Evolutionary conservation across 2,888 invertebrate species (phyloP), one percentile per base, ranked within the genome.

Genomic region (Hirtodrosophila histrioides): DNA sequence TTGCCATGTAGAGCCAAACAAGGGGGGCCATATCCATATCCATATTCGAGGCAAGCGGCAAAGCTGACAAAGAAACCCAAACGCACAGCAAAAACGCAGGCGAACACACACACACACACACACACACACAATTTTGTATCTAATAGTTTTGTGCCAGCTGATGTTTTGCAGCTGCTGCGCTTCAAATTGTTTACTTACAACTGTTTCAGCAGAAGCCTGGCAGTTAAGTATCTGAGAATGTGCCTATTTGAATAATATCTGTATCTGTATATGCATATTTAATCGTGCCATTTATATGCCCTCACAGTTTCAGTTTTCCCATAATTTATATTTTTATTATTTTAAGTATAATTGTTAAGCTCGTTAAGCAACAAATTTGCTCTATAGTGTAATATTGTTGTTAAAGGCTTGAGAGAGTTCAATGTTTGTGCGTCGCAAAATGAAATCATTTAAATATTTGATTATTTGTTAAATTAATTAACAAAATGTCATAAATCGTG

Each of bases 161-260:
- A 82, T 78, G 71, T 57, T 66, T 74, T 63, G 71, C 82, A 78
- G 79, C 82, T 85, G 81, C 54, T 66, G 53, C 55, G 66, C 53
- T 54, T 64, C 48, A 6, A 31, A 48, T 74, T 79, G 77, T 75
- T 75, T 75, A 69, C 56, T 48, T 54, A 48, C 56, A 45, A 45
- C 57, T 53, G 36, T 58, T 57, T 66, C 43, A 40, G 36, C 39
- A 45, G 37, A 36, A 41, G 7, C 9, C 17, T 1, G 9, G 0
- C 7, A 31, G 31, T 8, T 54, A 11, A 33, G 17, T 41, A 57
- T 23, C 33, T 39, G 33, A 29, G 45, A 8, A 27, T 27, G 17
- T 17, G 17, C 17, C 17, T 2, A 17, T 17, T 17, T 17, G 29
- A 27, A 33, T 12, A 31, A 43, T 44, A 10, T 45, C 44, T 45